phyloP scores from a whole-genome alignment of 1,140 invertebrate genomes.

The Steinernema khuongi region DNA sequence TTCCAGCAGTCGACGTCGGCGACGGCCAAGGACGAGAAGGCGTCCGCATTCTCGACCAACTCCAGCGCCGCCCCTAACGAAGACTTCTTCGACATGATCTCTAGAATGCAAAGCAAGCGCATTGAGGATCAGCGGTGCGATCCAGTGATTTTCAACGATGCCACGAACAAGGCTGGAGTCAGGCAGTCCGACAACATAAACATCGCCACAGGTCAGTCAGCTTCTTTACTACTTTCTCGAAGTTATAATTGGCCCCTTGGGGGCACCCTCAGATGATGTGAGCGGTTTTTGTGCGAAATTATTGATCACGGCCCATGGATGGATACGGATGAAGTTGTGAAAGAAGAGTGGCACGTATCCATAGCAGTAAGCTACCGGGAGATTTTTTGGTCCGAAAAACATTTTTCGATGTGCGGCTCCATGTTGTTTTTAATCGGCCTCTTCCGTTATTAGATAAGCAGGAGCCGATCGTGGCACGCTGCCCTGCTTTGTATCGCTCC shows the following conservation, averaged over 20 bases:
- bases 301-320: neutral
- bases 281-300: neutral
- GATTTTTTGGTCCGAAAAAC: neutral
- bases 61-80: constrained; percentile 66
- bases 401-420: neutral
- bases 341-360: neutral
- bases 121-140: constrained; percentile 91
- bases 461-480: too few relatives aligned
- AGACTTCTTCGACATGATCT: constrained; percentile 83
- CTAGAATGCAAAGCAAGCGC: constrained; percentile 83
- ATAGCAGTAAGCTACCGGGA: neutral
- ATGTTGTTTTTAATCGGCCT: neutral
- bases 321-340: neutral
- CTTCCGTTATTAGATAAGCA: too few relatives aligned
- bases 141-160: neutral
- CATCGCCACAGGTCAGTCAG: neutral
- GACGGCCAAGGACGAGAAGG: neutral
- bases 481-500: neutral
- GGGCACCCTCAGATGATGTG: too few relatives aligned
- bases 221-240: too few relatives aligned
- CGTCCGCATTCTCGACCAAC: neutral
- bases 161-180: neutral
- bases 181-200: neutral
- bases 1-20: constrained; percentile 1
- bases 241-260: neutral